Conservation (phyloP, 2,888 invertebrate species). For the Drosophila cognata region DNA sequence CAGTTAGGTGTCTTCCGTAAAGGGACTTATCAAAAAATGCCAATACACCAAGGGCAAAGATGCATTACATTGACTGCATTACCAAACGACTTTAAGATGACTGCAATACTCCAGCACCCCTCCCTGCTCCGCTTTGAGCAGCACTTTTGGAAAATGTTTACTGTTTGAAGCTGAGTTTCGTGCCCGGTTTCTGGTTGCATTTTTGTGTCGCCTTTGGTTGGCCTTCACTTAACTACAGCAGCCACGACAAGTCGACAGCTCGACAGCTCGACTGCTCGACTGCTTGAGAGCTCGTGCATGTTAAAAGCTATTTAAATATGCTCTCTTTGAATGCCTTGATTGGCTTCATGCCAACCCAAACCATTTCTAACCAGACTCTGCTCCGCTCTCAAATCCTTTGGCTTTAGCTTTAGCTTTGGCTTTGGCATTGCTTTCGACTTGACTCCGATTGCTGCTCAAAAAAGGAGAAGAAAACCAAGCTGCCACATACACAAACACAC, state of each 20-base stretch:
- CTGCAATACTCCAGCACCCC: background rate
- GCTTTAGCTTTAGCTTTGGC: conserved; percentile 19
- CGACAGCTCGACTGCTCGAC: conserved; percentile 7
- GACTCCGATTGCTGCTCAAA: conserved; percentile 24
- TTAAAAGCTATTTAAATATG: conserved; percentile 80
- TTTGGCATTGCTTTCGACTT: conserved; percentile 23
- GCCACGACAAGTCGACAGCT: conserved; percentile 25
- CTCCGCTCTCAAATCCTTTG: conserved; percentile 27
- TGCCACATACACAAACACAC: background rate
- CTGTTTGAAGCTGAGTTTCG: conserved; percentile 23
- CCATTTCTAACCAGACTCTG: conserved; percentile 32
- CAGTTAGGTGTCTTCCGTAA: background rate
- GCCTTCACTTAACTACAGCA: conserved; percentile 76
- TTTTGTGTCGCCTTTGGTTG: conserved; percentile 75
- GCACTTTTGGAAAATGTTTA: conserved; percentile 63
- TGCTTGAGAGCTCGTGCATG: conserved; percentile 74
- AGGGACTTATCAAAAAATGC: conserved; percentile 22
- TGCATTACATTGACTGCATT: conserved; percentile 72
- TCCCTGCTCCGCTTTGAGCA: background rate
- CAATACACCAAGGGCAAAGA: conserved; percentile 64
- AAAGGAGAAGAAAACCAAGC: background rate
- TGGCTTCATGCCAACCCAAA: conserved; percentile 58
- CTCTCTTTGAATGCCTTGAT: conserved; percentile 81
- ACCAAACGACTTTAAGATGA: conserved; percentile 69
- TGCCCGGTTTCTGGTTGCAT: conserved; percentile 56